These are phyloP conservation scores for Cremastinae sp. DNA, from an alignment of 2,888 invertebrate genomes.

Conservation along the genomic window DNA sequence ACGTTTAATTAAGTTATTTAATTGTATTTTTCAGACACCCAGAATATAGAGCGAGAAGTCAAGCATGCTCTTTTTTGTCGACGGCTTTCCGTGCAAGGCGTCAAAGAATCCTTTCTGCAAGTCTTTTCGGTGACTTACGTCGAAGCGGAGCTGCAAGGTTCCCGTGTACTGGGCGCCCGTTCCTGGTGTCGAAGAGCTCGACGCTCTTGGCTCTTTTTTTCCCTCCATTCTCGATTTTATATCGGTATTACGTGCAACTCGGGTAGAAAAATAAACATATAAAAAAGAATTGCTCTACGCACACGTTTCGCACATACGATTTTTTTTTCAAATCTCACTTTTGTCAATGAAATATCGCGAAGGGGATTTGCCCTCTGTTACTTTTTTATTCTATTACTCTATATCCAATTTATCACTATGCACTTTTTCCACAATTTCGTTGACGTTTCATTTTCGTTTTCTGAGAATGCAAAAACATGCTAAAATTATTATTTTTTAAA, in stretches of 20 bases:
- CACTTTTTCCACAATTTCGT: too few species aligned
- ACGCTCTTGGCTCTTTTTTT: conserved; percentile 62
- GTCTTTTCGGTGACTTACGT: conserved; percentile 73
- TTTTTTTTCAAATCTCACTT: neutral
- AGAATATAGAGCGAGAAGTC: too few species aligned
- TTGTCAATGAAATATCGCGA: conserved; percentile 17
- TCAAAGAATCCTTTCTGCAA: neutral
- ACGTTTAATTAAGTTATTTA: too few species aligned
- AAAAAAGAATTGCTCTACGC: neutral
- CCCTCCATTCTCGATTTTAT: conserved; percentile 66
- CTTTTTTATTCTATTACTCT: neutral
- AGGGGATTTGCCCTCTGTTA: conserved; percentile 11
- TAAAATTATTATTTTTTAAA: too few species aligned
- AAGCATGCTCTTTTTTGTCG: too few species aligned
- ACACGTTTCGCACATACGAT: neutral
- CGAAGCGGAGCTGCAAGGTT: conserved; percentile 78
- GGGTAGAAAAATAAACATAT: neutral
- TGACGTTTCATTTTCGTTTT: too few species aligned
- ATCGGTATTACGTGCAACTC: conserved; percentile 2
- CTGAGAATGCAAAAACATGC: too few species aligned
- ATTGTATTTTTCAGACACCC: too few species aligned
- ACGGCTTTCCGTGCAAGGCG: too few species aligned
- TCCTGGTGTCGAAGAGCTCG: conserved; percentile 59
- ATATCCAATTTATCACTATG: neutral
- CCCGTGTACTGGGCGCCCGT: conserved; percentile 67